Evolutionary conservation across 1,140 invertebrate species (phyloP), one percentile per base, ranked within the genome.

Genomic region (Aleiodes sp.): DNA sequence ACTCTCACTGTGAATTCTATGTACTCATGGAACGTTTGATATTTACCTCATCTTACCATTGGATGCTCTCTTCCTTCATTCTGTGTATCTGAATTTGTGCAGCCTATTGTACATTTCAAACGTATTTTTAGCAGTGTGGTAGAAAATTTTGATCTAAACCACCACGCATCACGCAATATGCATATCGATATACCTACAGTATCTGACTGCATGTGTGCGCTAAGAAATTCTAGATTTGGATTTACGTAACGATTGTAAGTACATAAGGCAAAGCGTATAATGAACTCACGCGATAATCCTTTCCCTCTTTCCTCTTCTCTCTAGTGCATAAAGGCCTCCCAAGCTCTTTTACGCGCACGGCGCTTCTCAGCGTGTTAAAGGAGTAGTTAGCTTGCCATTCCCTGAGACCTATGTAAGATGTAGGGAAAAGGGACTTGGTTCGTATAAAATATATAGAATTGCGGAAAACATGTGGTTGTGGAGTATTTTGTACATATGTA

Each of bases 241-340:
- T 65, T 60, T 39, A 33, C 26, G 52, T 41, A 43, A 68, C 19
- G 63, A 65, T 70, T 71, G 57, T 26, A 57, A 37, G 57, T 37
- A 61, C 56, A 31, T 39, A 24, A 35, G 9, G n/a, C 56, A 26
- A 19, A 46, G 29, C 35, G 57, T 57, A 68, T 71, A 71, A 71
- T 71, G 70, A 71, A 71, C 70, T 68, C 59, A 68, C 33, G 70
- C 70, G 59, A 71, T 71, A 71, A 71, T 71, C 65, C 70, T 39
- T 33, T 26, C 57, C 64, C 16, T 66, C 41, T 24, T 24, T 52
- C 24, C 21, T 3, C n/a, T 8, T 2, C 10, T 12, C 24, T 26
- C 10, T 9, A n/a, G n/a, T 1, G 3, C 19, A 16, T 2, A 2
- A 16, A 43, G 39, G 39, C 4, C 46, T 26, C 19, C 14, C 19